A percentile compares a stretch with the other conserved stretches of the same genome.
Evolutionary conservation across 1,140 invertebrate species (phyloP).

Genomic region (Heliothis virescens): DNA sequence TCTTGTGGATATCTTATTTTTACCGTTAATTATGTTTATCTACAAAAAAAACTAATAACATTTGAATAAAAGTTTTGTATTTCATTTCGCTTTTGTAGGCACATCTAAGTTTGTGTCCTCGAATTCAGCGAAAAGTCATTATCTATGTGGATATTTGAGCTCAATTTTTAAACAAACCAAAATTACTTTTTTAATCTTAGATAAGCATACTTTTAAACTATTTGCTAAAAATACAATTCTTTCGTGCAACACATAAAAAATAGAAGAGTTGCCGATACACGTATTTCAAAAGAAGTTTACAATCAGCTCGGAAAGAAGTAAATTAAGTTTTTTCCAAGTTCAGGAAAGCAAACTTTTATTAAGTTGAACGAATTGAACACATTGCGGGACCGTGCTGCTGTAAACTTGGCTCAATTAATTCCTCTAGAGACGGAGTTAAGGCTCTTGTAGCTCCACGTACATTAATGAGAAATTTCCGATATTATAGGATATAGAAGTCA

Average conservation of each 20-base stretch:
- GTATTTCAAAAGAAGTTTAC: neutral
- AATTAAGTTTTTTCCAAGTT: neutral
- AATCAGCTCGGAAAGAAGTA: neutral
- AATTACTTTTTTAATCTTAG: too few species aligned
- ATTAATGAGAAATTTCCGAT: too few species aligned
- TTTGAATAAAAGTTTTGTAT: conserved; percentile 37
- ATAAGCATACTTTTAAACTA: too few species aligned
- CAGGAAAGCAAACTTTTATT: conserved; percentile 6
- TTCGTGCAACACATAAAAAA: neutral
- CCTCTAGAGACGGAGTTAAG: neutral
- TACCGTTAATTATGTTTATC: conserved; percentile 33
- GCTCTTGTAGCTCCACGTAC: too few species aligned
- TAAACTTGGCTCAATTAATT: conserved; percentile 7
- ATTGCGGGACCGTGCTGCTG: neutral
- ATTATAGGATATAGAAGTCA: too few species aligned
- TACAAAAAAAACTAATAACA: conserved; percentile 28
- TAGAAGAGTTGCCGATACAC: neutral
- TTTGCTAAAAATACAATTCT: too few species aligned
- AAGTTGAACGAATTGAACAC: conserved; percentile 15
- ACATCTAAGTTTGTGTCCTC: conserved; percentile 20
- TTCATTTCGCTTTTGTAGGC: conserved; percentile 40
- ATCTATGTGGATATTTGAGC: neutral
- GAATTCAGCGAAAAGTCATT: neutral
- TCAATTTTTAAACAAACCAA: too few species aligned
- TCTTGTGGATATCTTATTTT: neutral